Evolutionary conservation across 2,888 invertebrate genomes (phyloP).

Genomic region (Drosophila subsilvestris): DNA sequence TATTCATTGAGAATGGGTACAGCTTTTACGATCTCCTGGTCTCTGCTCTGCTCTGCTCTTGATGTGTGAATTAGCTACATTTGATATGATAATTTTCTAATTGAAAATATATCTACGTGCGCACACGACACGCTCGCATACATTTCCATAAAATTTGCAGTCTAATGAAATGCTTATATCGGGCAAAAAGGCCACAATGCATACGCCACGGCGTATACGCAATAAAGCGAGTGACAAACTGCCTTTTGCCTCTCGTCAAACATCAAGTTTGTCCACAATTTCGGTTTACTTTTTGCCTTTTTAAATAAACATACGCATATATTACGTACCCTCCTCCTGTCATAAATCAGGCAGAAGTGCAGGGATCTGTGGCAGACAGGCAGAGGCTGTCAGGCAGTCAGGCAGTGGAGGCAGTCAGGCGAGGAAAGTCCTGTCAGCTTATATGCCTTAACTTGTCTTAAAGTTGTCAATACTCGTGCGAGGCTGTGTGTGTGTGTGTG

Average conservation of each 20-base stretch:
- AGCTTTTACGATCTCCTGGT: constrained; percentile 28
- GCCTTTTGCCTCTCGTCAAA: constrained; percentile 27
- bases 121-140: constrained; percentile 37
- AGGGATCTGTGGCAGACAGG: constrained; percentile 10
- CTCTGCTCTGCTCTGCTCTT: neutral
- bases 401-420: constrained; percentile 13
- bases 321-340: constrained; percentile 37
- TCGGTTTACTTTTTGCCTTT: constrained; percentile 31
- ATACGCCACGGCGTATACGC: constrained; percentile 60
- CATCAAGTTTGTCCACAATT: constrained; percentile 24
- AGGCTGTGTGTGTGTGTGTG: neutral
- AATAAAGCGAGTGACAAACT: constrained; percentile 56
- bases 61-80: constrained; percentile 57
- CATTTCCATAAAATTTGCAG: constrained; percentile 50
- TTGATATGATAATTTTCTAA: constrained; percentile 68
- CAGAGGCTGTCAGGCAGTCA: constrained; percentile 7
- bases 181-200: constrained; percentile 30
- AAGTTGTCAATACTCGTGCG: constrained; percentile 54
- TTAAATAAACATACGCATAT: constrained; percentile 25
- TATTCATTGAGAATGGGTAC: constrained; percentile 35
- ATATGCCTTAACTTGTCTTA: constrained; percentile 16
- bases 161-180: constrained; percentile 35
- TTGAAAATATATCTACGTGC: constrained; percentile 43
- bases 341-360: constrained; percentile 63
- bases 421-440: constrained; percentile 11